A percentile compares a stretch with the other conserved stretches of the same genome.
Evolutionary conservation across 1,140 invertebrate species (phyloP).

Genomic region (Drosophila kurseongensis): DNA sequence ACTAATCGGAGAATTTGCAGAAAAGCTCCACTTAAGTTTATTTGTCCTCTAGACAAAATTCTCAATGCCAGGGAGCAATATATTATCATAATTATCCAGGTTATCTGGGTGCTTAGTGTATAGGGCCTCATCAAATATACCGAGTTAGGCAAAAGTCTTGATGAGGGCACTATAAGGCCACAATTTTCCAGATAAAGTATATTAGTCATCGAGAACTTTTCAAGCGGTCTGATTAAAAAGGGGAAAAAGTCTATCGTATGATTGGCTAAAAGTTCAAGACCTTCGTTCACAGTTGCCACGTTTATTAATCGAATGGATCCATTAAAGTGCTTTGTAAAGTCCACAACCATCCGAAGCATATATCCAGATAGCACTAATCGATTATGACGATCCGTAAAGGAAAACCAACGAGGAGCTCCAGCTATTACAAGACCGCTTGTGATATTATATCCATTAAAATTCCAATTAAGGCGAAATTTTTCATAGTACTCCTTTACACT

Average conservation of each 20-base stretch:
- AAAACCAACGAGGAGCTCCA: conserved; percentile 54
- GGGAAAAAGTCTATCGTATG: conserved; percentile 56
- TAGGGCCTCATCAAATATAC: conserved; percentile 48
- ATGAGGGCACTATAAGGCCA: conserved; percentile 51
- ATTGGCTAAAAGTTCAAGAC: conserved; percentile 23
- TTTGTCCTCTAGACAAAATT: conserved; percentile 10
- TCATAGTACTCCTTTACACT: conserved; percentile 29
- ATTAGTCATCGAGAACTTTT: conserved; percentile 41
- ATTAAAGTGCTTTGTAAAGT: conserved; percentile 59
- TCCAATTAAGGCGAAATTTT: conserved; percentile 1
- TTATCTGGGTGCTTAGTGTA: conserved; percentile 39
- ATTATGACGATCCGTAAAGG: conserved; percentile 40
- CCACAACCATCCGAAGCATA: conserved; percentile 55
- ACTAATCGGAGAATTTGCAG: conserved; percentile 41
- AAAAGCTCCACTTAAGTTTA: conserved; percentile 30
- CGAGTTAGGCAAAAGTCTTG: conserved; percentile 34
- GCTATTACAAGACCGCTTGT: conserved; percentile 45
- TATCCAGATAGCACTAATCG: conserved; percentile 50
- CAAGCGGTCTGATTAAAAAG: conserved; percentile 39
- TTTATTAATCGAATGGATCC: conserved; percentile 18
- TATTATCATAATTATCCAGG: conserved; percentile 26
- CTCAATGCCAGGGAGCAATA: conserved; percentile 52
- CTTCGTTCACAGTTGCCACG: conserved; percentile 25
- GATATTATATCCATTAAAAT: conserved; percentile 54
- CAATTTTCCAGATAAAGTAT: conserved; percentile 58